These are phyloP conservation scores for Gymnocypris eckloni DNA, from an alignment of 2,797 vertebrate species.

Conservation along the genomic window DNA sequence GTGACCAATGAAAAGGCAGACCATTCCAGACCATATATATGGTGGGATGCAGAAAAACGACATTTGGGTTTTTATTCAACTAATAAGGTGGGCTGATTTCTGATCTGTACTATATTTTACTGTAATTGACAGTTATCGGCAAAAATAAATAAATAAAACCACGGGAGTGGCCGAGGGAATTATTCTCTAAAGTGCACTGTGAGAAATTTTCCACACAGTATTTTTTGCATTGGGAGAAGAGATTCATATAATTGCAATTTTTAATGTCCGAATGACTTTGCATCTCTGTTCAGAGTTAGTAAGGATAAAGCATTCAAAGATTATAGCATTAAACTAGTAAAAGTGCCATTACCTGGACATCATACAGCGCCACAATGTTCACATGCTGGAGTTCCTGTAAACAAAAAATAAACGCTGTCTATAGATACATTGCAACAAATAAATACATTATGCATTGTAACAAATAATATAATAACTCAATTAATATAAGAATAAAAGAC, in stretches of 20 bases:
- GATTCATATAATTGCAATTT: neutral
- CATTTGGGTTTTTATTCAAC: too few relatives aligned
- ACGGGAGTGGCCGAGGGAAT: neutral
- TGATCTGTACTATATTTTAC: too few relatives aligned
- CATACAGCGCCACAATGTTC: slow-evolving; percentile 97
- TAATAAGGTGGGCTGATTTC: slow-evolving; percentile 36
- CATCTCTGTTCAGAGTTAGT: slow-evolving; percentile 3
- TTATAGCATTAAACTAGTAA: neutral
- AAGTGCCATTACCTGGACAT: slow-evolving; percentile 88
- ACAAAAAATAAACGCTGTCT: slow-evolving; percentile 63
- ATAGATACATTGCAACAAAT: neutral
- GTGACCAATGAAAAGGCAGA: too few relatives aligned
- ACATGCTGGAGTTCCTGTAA: slow-evolving; percentile 96
- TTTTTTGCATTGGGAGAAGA: neutral
- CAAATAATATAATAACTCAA: slow-evolving; percentile 16
- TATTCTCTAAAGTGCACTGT: neutral
- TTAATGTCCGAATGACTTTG: neutral
- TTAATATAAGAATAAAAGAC: neutral
- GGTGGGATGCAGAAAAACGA: slow-evolving; percentile 1
- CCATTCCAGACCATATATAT: too few relatives aligned
- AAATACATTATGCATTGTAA: slow-evolving; percentile 1
- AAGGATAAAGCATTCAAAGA: slow-evolving; percentile 4
- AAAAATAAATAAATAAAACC: too few relatives aligned
- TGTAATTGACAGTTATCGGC: too few relatives aligned
- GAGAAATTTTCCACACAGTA: neutral